Base-by-base conservation (phyloP, 2,113 vertebrate genomes). In the Zosterops japonicus region DNA sequence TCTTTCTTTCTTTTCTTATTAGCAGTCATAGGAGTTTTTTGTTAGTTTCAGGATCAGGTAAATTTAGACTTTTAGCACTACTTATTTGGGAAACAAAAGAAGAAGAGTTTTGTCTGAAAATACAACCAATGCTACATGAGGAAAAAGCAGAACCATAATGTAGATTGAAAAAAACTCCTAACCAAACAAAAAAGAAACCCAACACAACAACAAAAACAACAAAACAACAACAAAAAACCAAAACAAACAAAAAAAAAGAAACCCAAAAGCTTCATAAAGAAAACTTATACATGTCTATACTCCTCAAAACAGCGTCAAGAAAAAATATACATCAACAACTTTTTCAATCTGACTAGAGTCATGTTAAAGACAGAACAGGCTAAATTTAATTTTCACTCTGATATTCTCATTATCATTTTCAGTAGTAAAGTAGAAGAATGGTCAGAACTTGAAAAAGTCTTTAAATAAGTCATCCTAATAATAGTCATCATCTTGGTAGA, bases 1-100 rank as follows among this genome's bases (percentile, higher is more conserved):
- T 69, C 94, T 95, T 85, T 9, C 50, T 60, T 60, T 83, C 28
- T 75, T 82, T 84, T 42, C 91, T 85, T 89, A 71, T 95, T 95
- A 75, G 18, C 89, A 81, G 47, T 80, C 90, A 94, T 63, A 86
- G 12, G 36, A 79, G 44, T 65, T 96, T 95, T 95, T 88, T 78
- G 77, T 87, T 78, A 83, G 90, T 76, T 93, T 87, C 25, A 60
- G 57, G 36, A 86, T 77, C 39, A 65, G 71, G 88, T 71, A 93
- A 57, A 93, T 76, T 86, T 72, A 89, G 68, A 77, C 59, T 65
- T 82, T 94, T 36, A 76, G 47, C 63, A 79, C 39, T 39, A 55
- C 23, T 78, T 60, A 77, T 65, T 63, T 74, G 69, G 25, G 19
- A 6, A 19, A 67, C 79, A 81, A 46, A 33, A 63, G 9, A 89